Base-by-base conservation (phyloP, 2,888 invertebrate species). In the Callyntrura guangdongensis region DNA sequence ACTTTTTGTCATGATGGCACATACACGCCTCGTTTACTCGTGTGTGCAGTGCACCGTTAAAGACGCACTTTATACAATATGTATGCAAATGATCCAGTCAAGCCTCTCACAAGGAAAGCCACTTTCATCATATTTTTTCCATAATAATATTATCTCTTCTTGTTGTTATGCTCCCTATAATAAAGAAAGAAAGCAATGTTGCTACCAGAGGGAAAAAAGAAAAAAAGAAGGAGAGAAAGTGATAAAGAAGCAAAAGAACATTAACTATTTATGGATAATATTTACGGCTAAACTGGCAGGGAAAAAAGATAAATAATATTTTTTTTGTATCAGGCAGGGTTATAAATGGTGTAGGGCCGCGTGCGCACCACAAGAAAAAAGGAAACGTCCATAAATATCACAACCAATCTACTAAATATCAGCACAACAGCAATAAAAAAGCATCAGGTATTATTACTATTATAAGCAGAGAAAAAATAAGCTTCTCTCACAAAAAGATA, bases 211-310 rank as follows among this genome's bases (percentile, higher is more conserved):
- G n/a, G n/a, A n/a, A n/a, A n/a, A n/a, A n/a, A n/a, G n/a, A n/a
- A n/a, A n/a, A n/a, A n/a, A n/a, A 20, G 22, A 20, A 74, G 74
- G 22, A 53, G 47, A 74, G 74, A 22, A 49, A 59, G 59, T 49
- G 47, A 74, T 74, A 81, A 27, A 79, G 79, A 25, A 79, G 27
- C 53, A 56, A 59, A 17, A 79, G 64, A 27, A 53, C 86, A 86
- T 86, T 86, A 86, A 86, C 86, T 77, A 74, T 86, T 86, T 86
- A 64, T 69, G 82, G 82, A 83, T 83, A 61, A 64, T 83, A 83
- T 83, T 83, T 83, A 83, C 82, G 82, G 64, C 17, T 83, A 83
- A 83, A 83, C 64, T 83, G 82, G 14, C 61, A 81, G 56, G 56
- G 59, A 59, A 81, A 81, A 36, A 14, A 81, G 77, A 79, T 79